Conservation (phyloP, 2,797 vertebrate species). For the Merluccius polli region DNA sequence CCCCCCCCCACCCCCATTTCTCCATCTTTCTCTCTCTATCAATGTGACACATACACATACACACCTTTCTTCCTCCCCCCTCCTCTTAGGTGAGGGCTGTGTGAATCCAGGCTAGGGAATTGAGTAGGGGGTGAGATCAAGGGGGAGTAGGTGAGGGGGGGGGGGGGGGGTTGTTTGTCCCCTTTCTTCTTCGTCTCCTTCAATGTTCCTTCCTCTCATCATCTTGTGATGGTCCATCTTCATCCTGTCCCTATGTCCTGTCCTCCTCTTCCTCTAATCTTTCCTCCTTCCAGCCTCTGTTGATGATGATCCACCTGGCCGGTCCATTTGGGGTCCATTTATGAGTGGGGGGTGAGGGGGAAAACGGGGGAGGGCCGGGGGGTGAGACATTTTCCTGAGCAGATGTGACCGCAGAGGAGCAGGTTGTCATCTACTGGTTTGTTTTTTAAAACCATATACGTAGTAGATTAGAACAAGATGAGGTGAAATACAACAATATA, state of each 20-base stretch:
- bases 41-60: slow-evolving; percentile 6
- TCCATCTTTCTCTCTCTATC: slow-evolving; percentile 14
- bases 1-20: slow-evolving; percentile 5
- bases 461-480: too few relatives aligned
- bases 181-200: neutral
- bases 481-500: too few relatives aligned
- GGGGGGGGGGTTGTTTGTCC: neutral
- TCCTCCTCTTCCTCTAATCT: neutral
- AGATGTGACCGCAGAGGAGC: neutral
- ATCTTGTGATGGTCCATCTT: neutral
- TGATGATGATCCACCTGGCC: neutral
- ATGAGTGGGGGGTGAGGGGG: neutral
- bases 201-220: neutral
- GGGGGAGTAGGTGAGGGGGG: too few relatives aligned
- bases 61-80: slow-evolving; percentile 9
- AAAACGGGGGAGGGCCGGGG: too few relatives aligned
- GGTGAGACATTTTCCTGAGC: neutral
- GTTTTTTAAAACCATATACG: neutral
- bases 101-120: neutral
- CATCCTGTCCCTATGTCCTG: neutral
- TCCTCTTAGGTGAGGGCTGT: slow-evolving; percentile 8
- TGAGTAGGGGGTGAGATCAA: neutral
- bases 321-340: neutral
- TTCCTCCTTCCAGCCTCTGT: neutral
- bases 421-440: neutral